Conservation (phyloP, 2,888 invertebrate species). For the Clusia tigrina region DNA sequence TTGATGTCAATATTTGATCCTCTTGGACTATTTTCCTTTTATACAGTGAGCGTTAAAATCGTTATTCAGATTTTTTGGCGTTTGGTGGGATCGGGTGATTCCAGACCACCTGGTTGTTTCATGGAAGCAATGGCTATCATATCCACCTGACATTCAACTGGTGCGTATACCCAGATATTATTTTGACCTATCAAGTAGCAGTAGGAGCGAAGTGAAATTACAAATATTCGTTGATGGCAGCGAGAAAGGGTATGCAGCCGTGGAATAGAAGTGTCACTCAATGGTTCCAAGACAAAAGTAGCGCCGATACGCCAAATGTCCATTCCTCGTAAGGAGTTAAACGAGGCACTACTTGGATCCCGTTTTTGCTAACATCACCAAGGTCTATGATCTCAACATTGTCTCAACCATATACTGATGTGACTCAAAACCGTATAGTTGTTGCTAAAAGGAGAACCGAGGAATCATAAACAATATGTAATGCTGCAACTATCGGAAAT, state of each 20-base stretch:
- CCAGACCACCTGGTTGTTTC: neutral
- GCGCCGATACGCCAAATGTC: neutral
- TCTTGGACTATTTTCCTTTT: neutral
- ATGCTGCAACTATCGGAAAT: neutral
- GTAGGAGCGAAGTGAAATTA: neutral
- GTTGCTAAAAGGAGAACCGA: neutral
- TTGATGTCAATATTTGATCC: neutral
- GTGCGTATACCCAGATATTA: neutral
- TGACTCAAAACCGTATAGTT: neutral
- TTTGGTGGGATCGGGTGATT: neutral
- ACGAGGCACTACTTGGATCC: neutral
- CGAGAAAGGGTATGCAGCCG: neutral
- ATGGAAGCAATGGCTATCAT: neutral
- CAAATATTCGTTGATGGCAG: neutral
- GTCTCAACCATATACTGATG: neutral
- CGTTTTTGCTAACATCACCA: neutral
- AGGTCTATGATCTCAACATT: neutral
- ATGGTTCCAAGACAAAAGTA: neutral
- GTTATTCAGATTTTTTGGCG: neutral
- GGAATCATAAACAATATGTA: neutral
- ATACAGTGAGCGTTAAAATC: neutral
- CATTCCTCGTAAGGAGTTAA: neutral
- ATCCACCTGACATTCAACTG: neutral
- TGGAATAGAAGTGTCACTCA: neutral
- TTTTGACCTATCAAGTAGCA: neutral